Percentiles rank a stretch among this genome's conserved stretches.
Evolutionary conservation across 2,888 invertebrate species (phyloP).

Genomic region (Sarcophaga caerulescens): DNA sequence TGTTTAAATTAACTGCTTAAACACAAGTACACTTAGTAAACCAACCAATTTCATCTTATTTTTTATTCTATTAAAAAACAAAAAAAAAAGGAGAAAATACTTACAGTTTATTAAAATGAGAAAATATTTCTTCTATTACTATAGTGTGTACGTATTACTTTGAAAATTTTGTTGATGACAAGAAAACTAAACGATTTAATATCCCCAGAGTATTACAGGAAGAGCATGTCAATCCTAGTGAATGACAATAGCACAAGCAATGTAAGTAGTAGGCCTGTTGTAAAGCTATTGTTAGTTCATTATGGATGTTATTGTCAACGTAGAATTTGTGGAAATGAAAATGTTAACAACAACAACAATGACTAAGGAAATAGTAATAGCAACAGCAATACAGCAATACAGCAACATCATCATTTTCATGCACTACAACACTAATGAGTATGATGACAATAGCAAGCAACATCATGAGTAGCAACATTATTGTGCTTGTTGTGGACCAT

Average conservation of each 20-base stretch:
- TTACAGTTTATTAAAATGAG: neutral
- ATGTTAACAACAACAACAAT: constrained; percentile 27
- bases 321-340: constrained; percentile 14
- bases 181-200: neutral
- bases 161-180: neutral
- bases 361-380: neutral
- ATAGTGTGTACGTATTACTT: neutral
- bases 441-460: constrained; percentile 26
- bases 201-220: neutral
- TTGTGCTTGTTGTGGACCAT: neutral
- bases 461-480: constrained; percentile 14
- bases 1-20: no score
- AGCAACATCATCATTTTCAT: constrained; percentile 12
- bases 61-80: no score
- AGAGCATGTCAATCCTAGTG: neutral
- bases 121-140: neutral
- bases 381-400: neutral
- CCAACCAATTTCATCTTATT: no score
- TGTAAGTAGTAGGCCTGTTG: neutral
- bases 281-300: constrained; percentile 59
- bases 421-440: constrained; percentile 20
- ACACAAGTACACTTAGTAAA: neutral
- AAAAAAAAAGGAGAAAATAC: neutral
- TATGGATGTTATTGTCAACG: constrained; percentile 56
- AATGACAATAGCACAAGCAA: neutral